Percentiles rank a stretch among this genome's conserved stretches.
phyloP scores from a whole-genome alignment of 37 sponge, comb jelly and placozoan species.

The Geodia barretti region DNA sequence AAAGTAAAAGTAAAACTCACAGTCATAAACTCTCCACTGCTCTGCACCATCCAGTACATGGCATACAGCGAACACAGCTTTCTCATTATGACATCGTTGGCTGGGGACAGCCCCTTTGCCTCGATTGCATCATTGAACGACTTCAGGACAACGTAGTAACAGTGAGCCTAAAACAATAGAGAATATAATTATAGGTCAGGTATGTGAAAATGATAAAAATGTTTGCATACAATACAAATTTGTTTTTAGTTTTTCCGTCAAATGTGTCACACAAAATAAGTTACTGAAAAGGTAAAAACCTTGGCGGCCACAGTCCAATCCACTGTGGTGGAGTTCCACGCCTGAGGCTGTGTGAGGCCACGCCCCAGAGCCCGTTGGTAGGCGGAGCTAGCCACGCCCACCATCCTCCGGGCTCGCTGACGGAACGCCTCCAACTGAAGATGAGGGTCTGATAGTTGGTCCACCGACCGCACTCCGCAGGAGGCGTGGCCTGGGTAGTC shows the following conservation, averaged over 20 bases:
- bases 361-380: slow-evolving; percentile 28
- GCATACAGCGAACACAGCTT: slow-evolving; percentile 65
- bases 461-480: slow-evolving; percentile 32
- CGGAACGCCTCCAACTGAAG: slow-evolving; percentile 69
- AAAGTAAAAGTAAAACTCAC: no score
- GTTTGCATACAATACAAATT: no score
- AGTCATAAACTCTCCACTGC: slow-evolving; percentile 52
- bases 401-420: slow-evolving; percentile 74
- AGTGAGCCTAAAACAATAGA: slow-evolving; percentile 67
- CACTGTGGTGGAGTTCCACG: slow-evolving; percentile 54
- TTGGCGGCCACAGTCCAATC: slow-evolving; percentile 64
- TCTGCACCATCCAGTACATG: slow-evolving; percentile 44
- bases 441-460: slow-evolving; percentile 66
- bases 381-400: slow-evolving; percentile 34
- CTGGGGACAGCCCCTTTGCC: slow-evolving; percentile 20
- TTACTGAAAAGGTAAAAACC: background rate
- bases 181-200: background rate
- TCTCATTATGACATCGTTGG: slow-evolving; percentile 38
- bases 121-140: slow-evolving; percentile 57
- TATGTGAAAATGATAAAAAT: no score
- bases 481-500: slow-evolving; percentile 44
- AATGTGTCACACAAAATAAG: no score
- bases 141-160: slow-evolving; percentile 69
- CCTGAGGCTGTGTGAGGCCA: slow-evolving; percentile 59
- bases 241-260: no score